These are phyloP conservation scores for Trichosurus vulpecula DNA, from an alignment of 2,797 vertebrate genomes.

Conservation along the genomic window DNA sequence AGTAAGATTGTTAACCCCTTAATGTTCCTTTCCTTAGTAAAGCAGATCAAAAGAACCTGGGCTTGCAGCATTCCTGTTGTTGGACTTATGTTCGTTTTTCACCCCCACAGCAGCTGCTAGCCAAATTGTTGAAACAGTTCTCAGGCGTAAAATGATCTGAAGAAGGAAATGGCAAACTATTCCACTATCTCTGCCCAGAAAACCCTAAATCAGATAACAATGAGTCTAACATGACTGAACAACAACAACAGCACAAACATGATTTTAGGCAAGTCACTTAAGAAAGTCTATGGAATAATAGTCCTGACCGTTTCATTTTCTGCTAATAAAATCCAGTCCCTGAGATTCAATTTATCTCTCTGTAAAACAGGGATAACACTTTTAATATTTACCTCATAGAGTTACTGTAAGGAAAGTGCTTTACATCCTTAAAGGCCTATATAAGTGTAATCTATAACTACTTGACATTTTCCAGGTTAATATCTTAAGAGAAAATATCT, in stretches of 20 bases:
- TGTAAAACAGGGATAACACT: not conserved
- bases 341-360: not conserved
- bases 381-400: not conserved
- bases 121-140: no score
- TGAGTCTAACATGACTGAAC: not conserved
- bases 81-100: no score
- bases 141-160: not conserved
- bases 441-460: not conserved
- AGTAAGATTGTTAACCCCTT: no score
- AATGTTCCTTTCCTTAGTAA: no score
- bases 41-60: no score
- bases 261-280: not conserved
- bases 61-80: no score
- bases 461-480: slow-evolving; percentile 76
- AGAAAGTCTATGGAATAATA: not conserved
- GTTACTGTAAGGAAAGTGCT: not conserved
- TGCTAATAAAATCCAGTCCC: not conserved
- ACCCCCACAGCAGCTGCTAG: no score
- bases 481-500: slow-evolving; percentile 77
- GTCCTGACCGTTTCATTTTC: not conserved
- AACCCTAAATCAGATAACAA: not conserved
- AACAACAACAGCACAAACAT: not conserved
- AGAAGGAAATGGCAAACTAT: not conserved
- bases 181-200: not conserved
- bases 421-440: not conserved